phyloP scores from a whole-genome alignment of 2,888 invertebrate species.

The Polydrusus cervinus region DNA sequence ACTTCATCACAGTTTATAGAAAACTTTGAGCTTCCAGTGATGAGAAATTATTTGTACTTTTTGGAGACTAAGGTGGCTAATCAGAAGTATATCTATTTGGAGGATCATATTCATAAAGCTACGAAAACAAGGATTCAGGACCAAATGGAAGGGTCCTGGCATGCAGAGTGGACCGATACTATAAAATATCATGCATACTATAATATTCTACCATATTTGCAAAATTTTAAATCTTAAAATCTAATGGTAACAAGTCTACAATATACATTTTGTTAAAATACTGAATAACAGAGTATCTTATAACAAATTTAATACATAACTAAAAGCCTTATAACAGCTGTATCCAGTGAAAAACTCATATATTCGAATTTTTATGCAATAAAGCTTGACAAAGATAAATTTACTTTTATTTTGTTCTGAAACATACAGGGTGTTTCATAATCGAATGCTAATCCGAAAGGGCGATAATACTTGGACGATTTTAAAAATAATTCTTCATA shows the following conservation, averaged over 20 bases:
- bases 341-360: constrained; percentile 7
- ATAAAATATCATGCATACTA: constrained; percentile 56
- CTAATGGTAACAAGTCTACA: background rate
- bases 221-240: constrained; percentile 53
- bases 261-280: background rate
- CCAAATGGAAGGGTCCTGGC: constrained; percentile 70
- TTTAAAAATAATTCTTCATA: too few relatives aligned
- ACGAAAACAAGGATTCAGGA: constrained; percentile 69
- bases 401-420: too few relatives aligned
- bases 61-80: constrained; percentile 63
- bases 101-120: constrained; percentile 68
- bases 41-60: constrained; percentile 54
- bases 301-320: background rate
- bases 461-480: too few relatives aligned
- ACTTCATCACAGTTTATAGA: constrained; percentile 61
- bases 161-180: constrained; percentile 69
- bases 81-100: constrained; percentile 64
- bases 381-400: background rate
- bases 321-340: constrained; percentile 9
- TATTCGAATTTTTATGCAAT: background rate
- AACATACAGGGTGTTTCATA: too few relatives aligned
- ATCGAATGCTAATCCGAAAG: too few relatives aligned
- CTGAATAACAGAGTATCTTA: background rate
- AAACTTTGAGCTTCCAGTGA: constrained; percentile 55
- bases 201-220: constrained; percentile 48